Conservation (phyloP, 2,888 invertebrate genomes). For the Kuschelorhynchus macadamiae region DNA sequence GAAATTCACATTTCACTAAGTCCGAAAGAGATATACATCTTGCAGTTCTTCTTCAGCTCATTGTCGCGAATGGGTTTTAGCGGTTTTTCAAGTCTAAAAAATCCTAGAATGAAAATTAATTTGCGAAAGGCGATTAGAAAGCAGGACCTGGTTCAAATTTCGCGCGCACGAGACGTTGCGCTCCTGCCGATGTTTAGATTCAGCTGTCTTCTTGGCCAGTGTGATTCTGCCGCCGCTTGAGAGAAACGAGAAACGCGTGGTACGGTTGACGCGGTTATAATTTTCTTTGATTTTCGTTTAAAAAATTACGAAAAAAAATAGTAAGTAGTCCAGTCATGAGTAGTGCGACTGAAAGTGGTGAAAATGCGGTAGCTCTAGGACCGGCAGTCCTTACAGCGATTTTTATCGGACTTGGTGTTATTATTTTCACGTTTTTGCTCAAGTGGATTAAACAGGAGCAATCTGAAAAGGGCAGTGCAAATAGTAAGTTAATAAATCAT, state of each 20-base stretch:
- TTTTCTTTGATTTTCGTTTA: conserved; percentile 16
- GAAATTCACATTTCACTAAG: conserved; percentile 33
- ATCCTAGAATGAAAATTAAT: conserved; percentile 34
- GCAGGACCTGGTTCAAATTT: conserved; percentile 24
- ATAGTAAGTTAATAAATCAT: conserved; percentile 57
- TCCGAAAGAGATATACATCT: conserved; percentile 11
- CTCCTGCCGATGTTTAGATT: conserved; percentile 22
- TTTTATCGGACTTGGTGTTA: conserved; percentile 61
- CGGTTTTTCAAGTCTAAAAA: background rate
- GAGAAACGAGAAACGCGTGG: conserved; percentile 24
- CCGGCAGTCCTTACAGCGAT: conserved; percentile 59
- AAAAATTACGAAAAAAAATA: background rate
- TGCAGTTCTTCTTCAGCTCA: background rate
- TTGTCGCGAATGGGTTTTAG: conserved; percentile 37
- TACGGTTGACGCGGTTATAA: conserved; percentile 10
- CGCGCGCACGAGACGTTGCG: conserved; percentile 33
- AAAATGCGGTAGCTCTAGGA: conserved; percentile 57
- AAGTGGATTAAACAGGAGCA: conserved; percentile 59
- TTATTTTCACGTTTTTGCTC: conserved; percentile 61
- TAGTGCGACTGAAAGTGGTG: conserved; percentile 23
- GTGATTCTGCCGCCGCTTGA: conserved; percentile 30
- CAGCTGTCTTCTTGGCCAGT: conserved; percentile 24
- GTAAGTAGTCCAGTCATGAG: conserved; percentile 11
- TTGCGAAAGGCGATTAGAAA: conserved; percentile 6
- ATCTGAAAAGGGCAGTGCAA: conserved; percentile 38